Percentiles rank a stretch among this genome's conserved stretches.
Evolutionary conservation across 2,797 vertebrate species (phyloP).

Genomic region (Sebastes taczanowskii): DNA sequence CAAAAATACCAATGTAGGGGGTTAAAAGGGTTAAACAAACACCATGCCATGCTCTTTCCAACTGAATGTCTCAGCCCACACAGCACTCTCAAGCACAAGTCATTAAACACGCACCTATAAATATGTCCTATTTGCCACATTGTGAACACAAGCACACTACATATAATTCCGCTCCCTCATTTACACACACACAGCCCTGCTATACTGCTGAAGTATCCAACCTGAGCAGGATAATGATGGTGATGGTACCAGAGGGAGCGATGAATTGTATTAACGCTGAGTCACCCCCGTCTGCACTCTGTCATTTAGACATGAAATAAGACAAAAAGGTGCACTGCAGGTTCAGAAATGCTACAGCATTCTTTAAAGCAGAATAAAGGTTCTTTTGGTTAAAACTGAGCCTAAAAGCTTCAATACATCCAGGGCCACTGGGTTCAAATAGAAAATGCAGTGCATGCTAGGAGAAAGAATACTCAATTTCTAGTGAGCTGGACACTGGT

Average conservation of each 20-base stretch:
- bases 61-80: neutral
- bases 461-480: neutral
- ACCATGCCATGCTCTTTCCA: neutral
- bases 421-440: neutral
- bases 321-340: neutral
- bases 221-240: conserved; percentile 21
- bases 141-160: neutral
- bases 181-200: neutral
- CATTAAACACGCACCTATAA: neutral
- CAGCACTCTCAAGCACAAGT: neutral
- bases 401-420: neutral
- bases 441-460: neutral
- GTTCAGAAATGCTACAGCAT: neutral
- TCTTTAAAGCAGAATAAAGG: neutral
- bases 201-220: neutral
- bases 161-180: neutral
- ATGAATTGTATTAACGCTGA: conserved; percentile 23
- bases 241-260: conserved; percentile 25
- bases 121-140: conserved; percentile 2
- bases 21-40: no score
- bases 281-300: conserved; percentile 29
- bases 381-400: neutral
- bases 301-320: conserved; percentile 41
- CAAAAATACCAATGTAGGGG: no score
- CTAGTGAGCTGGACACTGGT: neutral